phyloP scores from a whole-genome alignment of 2,113 vertebrate species.

The Phylloscopus whistleri region DNA sequence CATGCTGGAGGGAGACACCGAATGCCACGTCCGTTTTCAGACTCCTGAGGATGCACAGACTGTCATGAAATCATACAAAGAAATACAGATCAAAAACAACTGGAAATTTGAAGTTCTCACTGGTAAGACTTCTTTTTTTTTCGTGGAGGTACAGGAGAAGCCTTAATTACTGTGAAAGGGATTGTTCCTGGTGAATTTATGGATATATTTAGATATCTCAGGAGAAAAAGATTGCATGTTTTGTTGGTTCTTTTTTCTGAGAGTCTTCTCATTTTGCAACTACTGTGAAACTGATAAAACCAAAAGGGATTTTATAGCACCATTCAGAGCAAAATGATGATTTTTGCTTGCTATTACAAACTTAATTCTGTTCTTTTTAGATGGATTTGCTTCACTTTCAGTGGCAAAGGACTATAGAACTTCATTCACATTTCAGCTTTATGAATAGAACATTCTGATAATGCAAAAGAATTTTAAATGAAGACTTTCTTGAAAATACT shows the following conservation, averaged over 20 bases:
- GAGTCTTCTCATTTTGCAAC: neutral
- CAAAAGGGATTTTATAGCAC: neutral
- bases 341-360: neutral
- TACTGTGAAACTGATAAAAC: neutral
- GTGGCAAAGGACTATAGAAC: neutral
- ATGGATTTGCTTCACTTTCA: neutral
- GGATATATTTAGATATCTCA: neutral
- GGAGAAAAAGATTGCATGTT: neutral
- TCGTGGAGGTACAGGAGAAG: neutral
- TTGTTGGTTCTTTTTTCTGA: neutral
- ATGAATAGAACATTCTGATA: neutral
- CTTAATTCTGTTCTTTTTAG: neutral
- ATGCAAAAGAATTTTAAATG: neutral
- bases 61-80: conserved; percentile 64
- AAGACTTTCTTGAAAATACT: neutral
- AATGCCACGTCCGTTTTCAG: conserved; percentile 86
- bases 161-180: neutral
- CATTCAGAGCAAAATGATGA: neutral
- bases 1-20: conserved; percentile 88
- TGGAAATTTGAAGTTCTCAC: conserved; percentile 88
- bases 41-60: conserved; percentile 83
- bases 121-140: conserved; percentile 70
- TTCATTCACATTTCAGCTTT: neutral
- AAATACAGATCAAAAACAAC: conserved; percentile 82
- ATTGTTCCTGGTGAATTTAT: neutral